A percentile compares a stretch with the other conserved stretches of the same genome.
These are phyloP conservation scores for Pachycephus smyrnensis DNA, from an alignment of 2,888 invertebrate species.

Conservation along the genomic window DNA sequence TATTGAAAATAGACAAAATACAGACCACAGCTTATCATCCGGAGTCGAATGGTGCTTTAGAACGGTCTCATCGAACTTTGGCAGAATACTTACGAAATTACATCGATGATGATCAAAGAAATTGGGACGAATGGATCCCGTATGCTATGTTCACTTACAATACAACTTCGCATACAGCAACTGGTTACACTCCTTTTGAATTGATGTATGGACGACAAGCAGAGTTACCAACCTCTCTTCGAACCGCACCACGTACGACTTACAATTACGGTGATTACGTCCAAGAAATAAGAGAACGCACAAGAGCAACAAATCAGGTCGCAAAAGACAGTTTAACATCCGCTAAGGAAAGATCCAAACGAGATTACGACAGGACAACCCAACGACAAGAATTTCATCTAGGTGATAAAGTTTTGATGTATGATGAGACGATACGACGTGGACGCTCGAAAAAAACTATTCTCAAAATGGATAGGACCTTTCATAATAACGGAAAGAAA, in stretches of 20 bases:
- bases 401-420: constrained; percentile 5
- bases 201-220: constrained; percentile 5
- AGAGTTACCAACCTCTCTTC: constrained; percentile 3
- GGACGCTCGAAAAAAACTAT: too few species aligned
- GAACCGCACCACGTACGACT: neutral
- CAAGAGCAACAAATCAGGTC: neutral
- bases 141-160: constrained; percentile 27
- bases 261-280: constrained; percentile 10
- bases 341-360: constrained; percentile 3
- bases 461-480: too few species aligned
- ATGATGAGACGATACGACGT: neutral
- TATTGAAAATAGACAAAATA: constrained; percentile 13
- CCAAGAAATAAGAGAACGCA: neutral
- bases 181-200: constrained; percentile 9
- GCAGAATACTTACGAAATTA: constrained; percentile 19
- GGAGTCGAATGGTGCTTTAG: constrained; percentile 24
- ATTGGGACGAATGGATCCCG: constrained; percentile 31
- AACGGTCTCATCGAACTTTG: constrained; percentile 27
- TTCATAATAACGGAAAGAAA: too few species aligned
- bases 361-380: neutral
- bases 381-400: neutral
- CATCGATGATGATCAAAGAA: constrained; percentile 16
- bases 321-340: neutral
- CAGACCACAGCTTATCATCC: constrained; percentile 21
- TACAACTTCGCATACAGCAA: constrained; percentile 17